A percentile compares a stretch with the other conserved stretches of the same genome.
phyloP scores from a whole-genome alignment of 2,888 invertebrate genomes.

The Microplitis deprimator region DNA sequence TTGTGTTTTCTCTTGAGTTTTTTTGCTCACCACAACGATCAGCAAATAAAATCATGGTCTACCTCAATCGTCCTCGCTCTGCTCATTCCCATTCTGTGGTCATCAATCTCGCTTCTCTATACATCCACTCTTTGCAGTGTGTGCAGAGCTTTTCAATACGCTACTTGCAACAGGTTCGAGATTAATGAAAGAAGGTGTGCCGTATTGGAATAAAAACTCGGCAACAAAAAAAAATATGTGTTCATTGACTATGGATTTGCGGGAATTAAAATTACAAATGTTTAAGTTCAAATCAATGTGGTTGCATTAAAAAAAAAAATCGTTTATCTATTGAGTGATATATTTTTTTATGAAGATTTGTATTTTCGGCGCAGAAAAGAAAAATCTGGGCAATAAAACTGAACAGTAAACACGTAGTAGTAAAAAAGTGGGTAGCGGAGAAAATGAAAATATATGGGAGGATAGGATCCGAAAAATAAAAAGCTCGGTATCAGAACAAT shows the following conservation, averaged over 20 bases:
- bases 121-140: constrained; percentile 52
- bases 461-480: constrained; percentile 28
- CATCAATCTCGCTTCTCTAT: background rate
- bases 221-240: constrained; percentile 22
- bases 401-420: too few species aligned
- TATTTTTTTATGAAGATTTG: too few species aligned
- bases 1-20: constrained; percentile 4
- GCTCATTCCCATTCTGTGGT: background rate
- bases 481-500: constrained; percentile 49
- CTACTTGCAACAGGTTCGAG: constrained; percentile 37
- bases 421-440: background rate
- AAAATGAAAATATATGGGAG: background rate
- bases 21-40: background rate
- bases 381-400: background rate
- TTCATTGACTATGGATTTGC: background rate
- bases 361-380: background rate
- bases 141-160: constrained; percentile 15
- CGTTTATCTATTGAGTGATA: too few species aligned
- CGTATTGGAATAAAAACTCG: background rate
- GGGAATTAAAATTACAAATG: background rate
- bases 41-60: constrained; percentile 61
- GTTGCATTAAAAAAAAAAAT: too few species aligned
- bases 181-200: constrained; percentile 52
- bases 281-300: background rate
- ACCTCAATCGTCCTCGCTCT: constrained; percentile 51